phyloP scores from a whole-genome alignment of 1,140 invertebrate genomes.

The Batillaria attramentaria region DNA sequence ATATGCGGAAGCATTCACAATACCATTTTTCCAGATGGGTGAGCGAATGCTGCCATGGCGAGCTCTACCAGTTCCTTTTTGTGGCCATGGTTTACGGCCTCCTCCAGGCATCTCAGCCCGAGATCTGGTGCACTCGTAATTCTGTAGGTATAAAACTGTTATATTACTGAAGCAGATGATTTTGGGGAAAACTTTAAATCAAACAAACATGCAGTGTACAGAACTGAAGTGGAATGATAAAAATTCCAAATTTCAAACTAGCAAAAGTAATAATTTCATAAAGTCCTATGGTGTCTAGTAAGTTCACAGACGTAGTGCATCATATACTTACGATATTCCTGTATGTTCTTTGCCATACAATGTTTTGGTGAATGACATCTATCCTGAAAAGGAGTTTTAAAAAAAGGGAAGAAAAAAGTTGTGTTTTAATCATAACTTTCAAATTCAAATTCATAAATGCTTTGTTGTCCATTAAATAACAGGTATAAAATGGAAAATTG shows the following conservation, averaged over 20 bases:
- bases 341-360: slow-evolving; percentile 91
- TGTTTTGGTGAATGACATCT: slow-evolving; percentile 90
- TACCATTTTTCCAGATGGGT: slow-evolving; percentile 79
- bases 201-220: not conserved
- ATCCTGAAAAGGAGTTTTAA: slow-evolving; percentile 77
- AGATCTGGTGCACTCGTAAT: slow-evolving; percentile 64
- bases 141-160: not conserved
- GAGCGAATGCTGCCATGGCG: slow-evolving; percentile 93
- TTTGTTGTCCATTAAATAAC: not conserved
- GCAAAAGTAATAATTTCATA: not conserved
- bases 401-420: slow-evolving; percentile 27
- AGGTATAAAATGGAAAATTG: not conserved
- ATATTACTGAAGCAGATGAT: not conserved
- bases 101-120: slow-evolving; percentile 89
- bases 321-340: slow-evolving; percentile 80
- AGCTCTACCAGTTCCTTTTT: slow-evolving; percentile 92
- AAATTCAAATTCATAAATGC: not conserved
- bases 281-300: not conserved
- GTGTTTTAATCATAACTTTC: not conserved
- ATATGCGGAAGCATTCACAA: no score
- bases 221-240: not conserved
- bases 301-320: not conserved
- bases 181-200: not conserved
- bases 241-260: not conserved
- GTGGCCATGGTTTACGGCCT: slow-evolving; percentile 92